Evolutionary conservation across 2,888 invertebrate species (phyloP), one percentile per base, ranked within the genome.

Genomic region (Eristalinus sepulchralis): DNA sequence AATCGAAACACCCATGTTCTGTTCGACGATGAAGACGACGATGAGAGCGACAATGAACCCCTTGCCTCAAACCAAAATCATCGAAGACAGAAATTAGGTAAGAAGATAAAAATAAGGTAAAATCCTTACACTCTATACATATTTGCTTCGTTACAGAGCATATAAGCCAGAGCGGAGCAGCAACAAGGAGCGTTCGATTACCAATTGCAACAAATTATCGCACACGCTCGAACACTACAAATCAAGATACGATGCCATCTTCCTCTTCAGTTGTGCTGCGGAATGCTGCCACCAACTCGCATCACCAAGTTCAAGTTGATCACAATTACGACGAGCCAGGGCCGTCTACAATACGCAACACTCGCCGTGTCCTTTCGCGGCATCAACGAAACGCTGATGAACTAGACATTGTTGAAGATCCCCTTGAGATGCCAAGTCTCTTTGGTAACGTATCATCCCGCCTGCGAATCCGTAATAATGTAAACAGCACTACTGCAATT

Each of bases 301-400:
- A 89, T n/a, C 88, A 89, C 68, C 87, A 76, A 27, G 88, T 88
- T 20, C 88, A 89, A 88, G 88, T 88, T 17, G 93, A 93, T 89
- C 93, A 93, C 79, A 92, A 92, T 83, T 93, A 93, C 88, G 92
- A 91, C 20, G 91, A 90, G 71, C 90, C 91, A 10, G 91, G 91
- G 3, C 90, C 91, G 17, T 91, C 91, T 10, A 85, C 89, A 33
- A 63, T 88, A 64, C 90, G 92, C 10, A 90, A 90, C n/a, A 89
- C 91, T 8, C 90, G 92, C 1, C 91, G 91, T 13, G 90, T 91
- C 11, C 86, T 93, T 22, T 93, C 92, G 0, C 90, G 93, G 0
- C 93, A 93, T 89, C 92, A 92, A 79, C 90, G 92, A 1, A 92
- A 92, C 82, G 91, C 92, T 1, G 91, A 92, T 79, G 92, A 92